phyloP scores from a whole-genome alignment of 2,797 vertebrate genomes.

The Tolypeutes matacus region DNA sequence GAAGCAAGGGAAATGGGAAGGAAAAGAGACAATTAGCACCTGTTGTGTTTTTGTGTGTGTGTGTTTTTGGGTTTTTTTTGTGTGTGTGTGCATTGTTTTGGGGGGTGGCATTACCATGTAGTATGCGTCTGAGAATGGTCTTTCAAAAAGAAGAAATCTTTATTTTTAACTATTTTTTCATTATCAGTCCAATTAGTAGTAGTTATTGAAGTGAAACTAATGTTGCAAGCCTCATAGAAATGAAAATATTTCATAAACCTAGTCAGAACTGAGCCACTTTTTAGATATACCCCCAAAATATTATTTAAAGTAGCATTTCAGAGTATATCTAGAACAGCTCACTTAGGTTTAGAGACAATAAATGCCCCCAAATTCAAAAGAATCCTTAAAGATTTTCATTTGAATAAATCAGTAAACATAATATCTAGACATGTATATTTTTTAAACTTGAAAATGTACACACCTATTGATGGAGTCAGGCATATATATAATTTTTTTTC shows the following conservation, averaged over 20 bases:
- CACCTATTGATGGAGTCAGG: neutral
- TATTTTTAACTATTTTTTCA: conserved; percentile 30
- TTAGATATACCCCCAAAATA: conserved; percentile 56
- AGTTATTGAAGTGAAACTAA: conserved; percentile 67
- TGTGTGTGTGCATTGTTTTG: conserved; percentile 65
- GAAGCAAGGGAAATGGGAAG: conserved; percentile 75
- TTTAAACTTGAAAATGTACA: conserved; percentile 50
- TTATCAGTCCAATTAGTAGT: conserved; percentile 58
- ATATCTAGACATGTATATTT: neutral
- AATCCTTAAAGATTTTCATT: conserved; percentile 25
- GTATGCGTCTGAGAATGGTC: conserved; percentile 63
- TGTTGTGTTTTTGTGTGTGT: conserved; percentile 54
- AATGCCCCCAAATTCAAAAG: conserved; percentile 58
- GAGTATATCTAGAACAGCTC: conserved; percentile 40
- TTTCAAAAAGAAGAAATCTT: conserved; percentile 76
- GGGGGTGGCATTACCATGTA: neutral
- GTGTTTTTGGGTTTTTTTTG: neutral
- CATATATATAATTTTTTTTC: neutral
- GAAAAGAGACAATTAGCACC: conserved; percentile 74
- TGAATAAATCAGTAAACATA: conserved; percentile 28
- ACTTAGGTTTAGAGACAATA: conserved; percentile 47
- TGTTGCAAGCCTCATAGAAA: conserved; percentile 7
- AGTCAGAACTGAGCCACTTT: conserved; percentile 7
- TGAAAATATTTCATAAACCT: conserved; percentile 61
- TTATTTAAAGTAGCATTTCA: conserved; percentile 60